These are phyloP conservation scores for Phalangium opilio DNA, from an alignment of 2,888 invertebrate genomes.

Conservation along the genomic window DNA sequence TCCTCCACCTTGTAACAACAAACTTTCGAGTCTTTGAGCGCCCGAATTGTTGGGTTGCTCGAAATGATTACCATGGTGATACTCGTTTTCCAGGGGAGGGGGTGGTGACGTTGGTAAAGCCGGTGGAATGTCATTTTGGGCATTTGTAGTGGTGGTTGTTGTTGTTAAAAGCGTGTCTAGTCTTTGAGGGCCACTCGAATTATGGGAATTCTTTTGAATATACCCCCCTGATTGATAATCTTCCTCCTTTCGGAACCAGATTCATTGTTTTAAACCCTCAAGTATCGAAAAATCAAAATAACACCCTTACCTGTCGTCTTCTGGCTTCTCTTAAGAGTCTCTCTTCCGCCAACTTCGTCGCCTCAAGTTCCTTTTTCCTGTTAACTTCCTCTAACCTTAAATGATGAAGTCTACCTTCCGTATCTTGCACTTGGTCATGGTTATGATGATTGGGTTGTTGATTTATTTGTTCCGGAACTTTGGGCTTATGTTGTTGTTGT, in stretches of 20 bases:
- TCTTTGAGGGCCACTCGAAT: background rate
- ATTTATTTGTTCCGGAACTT: background rate
- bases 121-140: conserved; percentile 29
- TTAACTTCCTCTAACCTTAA: conserved; percentile 28
- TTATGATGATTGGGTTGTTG: background rate
- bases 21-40: conserved; percentile 22
- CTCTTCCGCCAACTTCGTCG: conserved; percentile 33
- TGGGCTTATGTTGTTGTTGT: conserved; percentile 22
- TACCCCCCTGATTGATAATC: conserved; percentile 2
- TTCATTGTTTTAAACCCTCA: too few relatives aligned
- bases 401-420: conserved; percentile 27
- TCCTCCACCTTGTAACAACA: conserved; percentile 3
- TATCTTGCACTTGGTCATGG: conserved; percentile 21
- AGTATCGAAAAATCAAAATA: too few relatives aligned
- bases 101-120: conserved; percentile 26
- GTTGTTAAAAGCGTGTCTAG: background rate
- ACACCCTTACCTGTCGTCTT: conserved; percentile 27
- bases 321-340: conserved; percentile 32
- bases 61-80: conserved; percentile 1
- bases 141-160: background rate
- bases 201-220: background rate
- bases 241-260: conserved; percentile 3
- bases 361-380: conserved; percentile 29
- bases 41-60: conserved; percentile 1
- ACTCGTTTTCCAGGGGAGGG: conserved; percentile 14